A percentile compares a stretch with the other conserved stretches of the same genome.
Evolutionary conservation across 2,113 vertebrate genomes (phyloP).

Genomic region (Lamprologus sp.): DNA sequence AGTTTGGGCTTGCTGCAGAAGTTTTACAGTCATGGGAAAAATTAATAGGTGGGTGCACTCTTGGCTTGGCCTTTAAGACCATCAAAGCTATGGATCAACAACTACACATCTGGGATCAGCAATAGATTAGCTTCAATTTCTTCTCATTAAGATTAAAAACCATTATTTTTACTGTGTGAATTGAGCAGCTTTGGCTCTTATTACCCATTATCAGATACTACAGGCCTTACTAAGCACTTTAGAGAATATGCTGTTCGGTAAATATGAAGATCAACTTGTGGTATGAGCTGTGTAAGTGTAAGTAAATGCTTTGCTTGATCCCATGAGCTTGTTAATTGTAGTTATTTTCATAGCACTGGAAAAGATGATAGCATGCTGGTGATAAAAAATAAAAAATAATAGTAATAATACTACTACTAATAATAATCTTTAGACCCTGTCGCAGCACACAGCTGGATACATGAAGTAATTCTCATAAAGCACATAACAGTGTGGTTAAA

Average conservation of each 20-base stretch:
- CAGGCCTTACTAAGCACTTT: not conserved
- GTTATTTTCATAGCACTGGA: not conserved
- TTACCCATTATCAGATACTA: constrained; percentile 15
- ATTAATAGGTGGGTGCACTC: constrained; percentile 34
- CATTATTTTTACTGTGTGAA: constrained; percentile 6
- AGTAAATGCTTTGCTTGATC: not conserved
- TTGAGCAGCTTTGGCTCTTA: constrained; percentile 10
- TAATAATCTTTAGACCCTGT: not conserved
- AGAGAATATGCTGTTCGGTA: not conserved
- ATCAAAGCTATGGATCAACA: constrained; percentile 26
- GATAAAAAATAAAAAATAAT: not conserved
- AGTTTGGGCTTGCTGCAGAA: constrained; percentile 27
- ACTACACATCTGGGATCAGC: constrained; percentile 28
- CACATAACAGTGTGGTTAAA: not conserved
- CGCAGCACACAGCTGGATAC: not conserved
- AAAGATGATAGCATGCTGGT: not conserved
- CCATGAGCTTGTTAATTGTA: not conserved
- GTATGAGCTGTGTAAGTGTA: not conserved
- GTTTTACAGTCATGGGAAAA: constrained; percentile 51
- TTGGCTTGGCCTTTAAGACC: constrained; percentile 12
- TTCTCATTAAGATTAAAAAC: constrained; percentile 32
- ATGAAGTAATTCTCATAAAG: not conserved
- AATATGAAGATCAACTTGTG: not conserved
- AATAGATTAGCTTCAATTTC: constrained; percentile 33
- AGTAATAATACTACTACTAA: not conserved